Conservation (phyloP, 2,797 vertebrate genomes). For the Eulemur rubriventer region DNA sequence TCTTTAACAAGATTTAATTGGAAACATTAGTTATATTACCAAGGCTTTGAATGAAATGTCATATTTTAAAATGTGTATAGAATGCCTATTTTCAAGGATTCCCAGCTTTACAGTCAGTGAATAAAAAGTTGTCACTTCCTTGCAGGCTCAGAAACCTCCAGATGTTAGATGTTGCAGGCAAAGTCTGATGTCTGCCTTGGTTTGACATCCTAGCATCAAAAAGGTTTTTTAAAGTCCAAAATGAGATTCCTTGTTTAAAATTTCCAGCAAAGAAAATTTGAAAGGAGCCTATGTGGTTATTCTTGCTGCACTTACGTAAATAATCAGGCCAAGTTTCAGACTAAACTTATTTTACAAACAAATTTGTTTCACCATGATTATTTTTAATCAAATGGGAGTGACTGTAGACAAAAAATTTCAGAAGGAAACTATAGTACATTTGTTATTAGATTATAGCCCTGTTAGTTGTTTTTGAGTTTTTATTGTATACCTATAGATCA, state of each 20-base stretch:
- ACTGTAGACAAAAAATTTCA: not conserved
- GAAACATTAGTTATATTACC: not conserved
- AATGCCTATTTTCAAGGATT: not conserved
- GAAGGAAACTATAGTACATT: not conserved
- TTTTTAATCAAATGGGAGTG: not conserved
- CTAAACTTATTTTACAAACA: not conserved
- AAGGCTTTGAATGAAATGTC: not conserved
- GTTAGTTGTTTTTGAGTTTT: not conserved
- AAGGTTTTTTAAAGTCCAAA: not conserved
- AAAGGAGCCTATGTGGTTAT: not conserved
- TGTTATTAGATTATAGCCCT: not conserved
- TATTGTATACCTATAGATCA: not conserved
- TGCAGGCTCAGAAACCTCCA: not conserved
- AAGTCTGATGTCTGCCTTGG: not conserved
- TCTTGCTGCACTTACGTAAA: not conserved
- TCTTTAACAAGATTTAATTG: not conserved
- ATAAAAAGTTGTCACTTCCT: not conserved
- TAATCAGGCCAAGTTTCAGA: not conserved
- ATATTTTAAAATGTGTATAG: not conserved
- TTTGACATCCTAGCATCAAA: not conserved
- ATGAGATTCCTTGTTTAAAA: not conserved
- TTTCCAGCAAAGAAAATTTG: not conserved
- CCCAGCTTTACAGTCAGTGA: not conserved
- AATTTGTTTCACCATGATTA: not conserved
- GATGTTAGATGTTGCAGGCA: not conserved